Evolutionary conservation across 2,113 vertebrate species (phyloP), one percentile per base, ranked within the genome.

Genomic region (Orthonyx spaldingii): DNA sequence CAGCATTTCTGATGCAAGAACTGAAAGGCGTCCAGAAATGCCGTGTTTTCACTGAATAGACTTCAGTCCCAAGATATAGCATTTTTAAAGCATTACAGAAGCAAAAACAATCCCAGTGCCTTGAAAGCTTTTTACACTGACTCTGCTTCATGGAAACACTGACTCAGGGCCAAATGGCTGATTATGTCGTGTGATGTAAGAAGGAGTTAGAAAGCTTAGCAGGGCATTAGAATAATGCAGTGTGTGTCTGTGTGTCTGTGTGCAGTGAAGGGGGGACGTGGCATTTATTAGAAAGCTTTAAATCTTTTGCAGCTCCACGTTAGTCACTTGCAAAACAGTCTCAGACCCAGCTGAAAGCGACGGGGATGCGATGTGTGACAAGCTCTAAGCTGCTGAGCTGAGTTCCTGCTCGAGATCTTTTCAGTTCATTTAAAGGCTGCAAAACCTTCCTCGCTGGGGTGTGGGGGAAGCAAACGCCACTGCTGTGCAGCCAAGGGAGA

Each of bases 161-260:
- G 93, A 97, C 95, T 97, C 93, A 86, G 95, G 93, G 91, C 93
- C 97, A 97, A 98, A 90, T 39, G 75, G 87, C 90, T 93, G 96
- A 97, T 95, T 94, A 61, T 86, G 85, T 96, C 1, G 42, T 87
- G 59, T 96, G 94, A 97, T 96, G 96, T 86, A 95, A 97, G 96
- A 74, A 94, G 90, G 94, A 96, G 88, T 91, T 91, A 89, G 91
- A 87, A 86, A 84, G 88, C 95, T 97, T 95, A 97, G 91, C 91
- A 69, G 92, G 87, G 94, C 92, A 94, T 97, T 94, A 91, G 74
- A 97, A 96, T 95, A 92, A 78, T 89, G 85, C 39, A 66, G 68
- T 89, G 92, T 96, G 72, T 95, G 92, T 94, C 85, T 70, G 55
- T 72, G 46, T 95, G 64, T 39, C 52, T 78, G 55, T 61, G 74